Evolutionary conservation across 2,888 invertebrate genomes (phyloP).

Genomic region (Gymnocheta viridis): DNA sequence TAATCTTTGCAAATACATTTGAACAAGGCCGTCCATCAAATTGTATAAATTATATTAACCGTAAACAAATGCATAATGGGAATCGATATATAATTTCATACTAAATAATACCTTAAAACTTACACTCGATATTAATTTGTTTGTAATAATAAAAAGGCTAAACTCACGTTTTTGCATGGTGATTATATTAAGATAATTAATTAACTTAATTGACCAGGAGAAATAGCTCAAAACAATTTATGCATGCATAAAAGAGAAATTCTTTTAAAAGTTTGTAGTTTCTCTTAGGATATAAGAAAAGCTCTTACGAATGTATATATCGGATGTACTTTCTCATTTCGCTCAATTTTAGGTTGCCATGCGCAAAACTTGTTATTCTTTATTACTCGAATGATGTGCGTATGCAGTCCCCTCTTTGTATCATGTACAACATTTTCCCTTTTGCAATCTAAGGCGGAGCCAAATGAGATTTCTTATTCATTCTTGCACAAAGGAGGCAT

Average conservation of each 20-base stretch:
- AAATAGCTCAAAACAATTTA: not conserved
- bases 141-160: no score
- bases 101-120: no score
- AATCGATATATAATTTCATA: no score
- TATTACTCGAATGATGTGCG: constrained; percentile 66
- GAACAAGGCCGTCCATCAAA: no score
- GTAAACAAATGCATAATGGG: no score
- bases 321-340: constrained; percentile 32
- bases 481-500: constrained; percentile 34
- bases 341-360: constrained; percentile 74
- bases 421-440: constrained; percentile 54
- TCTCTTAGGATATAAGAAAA: not conserved
- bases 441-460: constrained; percentile 76
- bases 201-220: not conserved
- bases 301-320: constrained; percentile 12
- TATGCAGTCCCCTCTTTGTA: constrained; percentile 72
- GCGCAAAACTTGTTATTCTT: constrained; percentile 77
- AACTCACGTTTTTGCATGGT: no score
- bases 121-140: no score
- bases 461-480: constrained; percentile 64
- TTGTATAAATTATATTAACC: no score
- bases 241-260: constrained; percentile 12
- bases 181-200: no score
- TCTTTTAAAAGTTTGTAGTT: not conserved
- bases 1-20: no score